Conservation (phyloP, 2,888 invertebrate genomes). For the Luperina nickerlii region DNA sequence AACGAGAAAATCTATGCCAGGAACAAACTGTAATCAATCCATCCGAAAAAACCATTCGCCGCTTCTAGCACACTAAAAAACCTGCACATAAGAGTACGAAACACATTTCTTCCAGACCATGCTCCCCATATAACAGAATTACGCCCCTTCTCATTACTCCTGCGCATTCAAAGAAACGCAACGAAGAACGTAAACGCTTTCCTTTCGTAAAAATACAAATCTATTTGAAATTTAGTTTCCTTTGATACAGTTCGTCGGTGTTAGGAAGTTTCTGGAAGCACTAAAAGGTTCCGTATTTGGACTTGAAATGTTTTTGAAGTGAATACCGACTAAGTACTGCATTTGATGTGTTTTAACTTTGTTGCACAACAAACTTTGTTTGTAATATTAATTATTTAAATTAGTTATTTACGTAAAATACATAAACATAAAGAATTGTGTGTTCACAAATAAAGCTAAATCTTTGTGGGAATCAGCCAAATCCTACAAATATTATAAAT, state of each 20-base stretch:
- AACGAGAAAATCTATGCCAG: not conserved
- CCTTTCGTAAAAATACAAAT: slow-evolving; percentile 64
- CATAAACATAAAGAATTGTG: not conserved
- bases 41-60: not conserved
- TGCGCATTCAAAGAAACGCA: slow-evolving; percentile 54
- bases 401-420: not conserved
- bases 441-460: not conserved
- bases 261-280: slow-evolving; percentile 18
- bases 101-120: slow-evolving; percentile 2
- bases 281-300: slow-evolving; percentile 45
- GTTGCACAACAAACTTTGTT: not conserved
- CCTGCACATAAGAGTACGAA: not conserved
- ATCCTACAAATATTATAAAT: too few relatives aligned
- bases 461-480: too few relatives aligned
- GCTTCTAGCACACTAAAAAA: not conserved
- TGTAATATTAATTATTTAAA: not conserved
- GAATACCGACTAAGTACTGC: not conserved
- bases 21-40: not conserved
- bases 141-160: slow-evolving; percentile 56
- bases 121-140: slow-evolving; percentile 19
- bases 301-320: slow-evolving; percentile 12
- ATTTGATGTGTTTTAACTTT: not conserved
- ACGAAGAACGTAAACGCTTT: slow-evolving; percentile 37
- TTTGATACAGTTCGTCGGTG: slow-evolving; percentile 38
- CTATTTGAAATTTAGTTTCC: slow-evolving; percentile 61